Evolutionary conservation across 2,888 invertebrate species (phyloP), one percentile per base, ranked within the genome.

Genomic region (Malthinus flaveolus): DNA sequence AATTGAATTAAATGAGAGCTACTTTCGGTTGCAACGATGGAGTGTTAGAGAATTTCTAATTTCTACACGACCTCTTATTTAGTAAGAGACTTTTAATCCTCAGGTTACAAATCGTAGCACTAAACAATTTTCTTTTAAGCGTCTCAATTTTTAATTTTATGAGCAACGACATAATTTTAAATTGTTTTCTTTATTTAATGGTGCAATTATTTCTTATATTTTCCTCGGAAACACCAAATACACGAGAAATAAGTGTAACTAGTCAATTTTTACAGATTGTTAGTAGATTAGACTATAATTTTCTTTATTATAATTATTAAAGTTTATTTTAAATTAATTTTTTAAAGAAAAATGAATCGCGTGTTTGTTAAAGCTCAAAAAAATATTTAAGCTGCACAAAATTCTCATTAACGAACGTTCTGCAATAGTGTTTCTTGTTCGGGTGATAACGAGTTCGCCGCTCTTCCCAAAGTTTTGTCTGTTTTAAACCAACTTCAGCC

Each of bases 201-300:
- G 32, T 46, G 34, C 13, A 47, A 47, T 34, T 47, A 34, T 47
- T 47, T 47, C 34, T 47, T 34, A 47, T 47, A 12, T 34, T 47
- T 33, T 47, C 15, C 32, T 47, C 32, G n/a, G 9, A 13, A 34
- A 15, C 34, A 47, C 34, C 42, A 52, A 45, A 52, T 44, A 45
- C 52, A 52, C 44, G 32, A 52, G 45, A 35, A 46, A 45, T 44
- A 52, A 42, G 39, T 42, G 39, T 23, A 52, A 52, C 52, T 52
- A 52, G 52, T 52, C 52, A 52, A 34, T 52, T 52, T 52, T 52
- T 44, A 11, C 32, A 13, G 13, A 33, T 47, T 13, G 13, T 47
- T 47, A 47, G 33, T 47, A 13, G 8, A 12, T 7, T 47, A 47
- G 10, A 1, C n/a, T n/a, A n/a, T 33, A 32, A 32, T 32, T 47